phyloP scores from a whole-genome alignment of 2,888 invertebrate genomes.

The Cordilura impudica region DNA sequence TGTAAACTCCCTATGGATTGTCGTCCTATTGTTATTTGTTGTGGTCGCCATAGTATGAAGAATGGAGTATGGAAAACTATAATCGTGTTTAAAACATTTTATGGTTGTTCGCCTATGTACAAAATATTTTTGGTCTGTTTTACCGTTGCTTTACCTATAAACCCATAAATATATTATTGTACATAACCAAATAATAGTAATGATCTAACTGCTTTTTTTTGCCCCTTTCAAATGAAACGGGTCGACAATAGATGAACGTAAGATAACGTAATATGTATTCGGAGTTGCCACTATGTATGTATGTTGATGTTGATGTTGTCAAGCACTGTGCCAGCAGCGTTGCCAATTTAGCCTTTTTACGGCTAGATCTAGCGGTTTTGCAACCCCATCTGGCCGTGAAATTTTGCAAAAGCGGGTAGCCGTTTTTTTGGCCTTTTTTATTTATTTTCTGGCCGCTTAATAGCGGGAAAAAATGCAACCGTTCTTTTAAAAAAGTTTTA shows the following conservation, averaged over 20 bases:
- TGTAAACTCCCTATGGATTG: conserved; percentile 24
- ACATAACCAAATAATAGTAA: conserved; percentile 46
- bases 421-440: too few relatives aligned
- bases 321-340: conserved; percentile 54
- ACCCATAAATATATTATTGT: conserved; percentile 69
- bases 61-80: neutral
- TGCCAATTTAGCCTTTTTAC: too few relatives aligned
- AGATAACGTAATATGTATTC: conserved; percentile 13
- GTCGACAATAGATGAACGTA: neutral
- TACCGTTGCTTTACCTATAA: conserved; percentile 72
- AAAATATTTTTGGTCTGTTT: conserved; percentile 32
- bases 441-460: too few relatives aligned
- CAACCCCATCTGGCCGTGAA: too few relatives aligned
- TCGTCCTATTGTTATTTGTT: conserved; percentile 17
- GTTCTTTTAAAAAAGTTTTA: too few relatives aligned
- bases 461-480: too few relatives aligned
- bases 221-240: neutral
- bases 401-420: too few relatives aligned
- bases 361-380: too few relatives aligned
- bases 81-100: conserved; percentile 7
- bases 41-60: neutral
- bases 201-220: conserved; percentile 35
- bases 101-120: neutral
- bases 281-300: neutral
- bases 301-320: conserved; percentile 11